Conservation (phyloP, 2,888 invertebrate genomes). For the Luperina testacea region DNA sequence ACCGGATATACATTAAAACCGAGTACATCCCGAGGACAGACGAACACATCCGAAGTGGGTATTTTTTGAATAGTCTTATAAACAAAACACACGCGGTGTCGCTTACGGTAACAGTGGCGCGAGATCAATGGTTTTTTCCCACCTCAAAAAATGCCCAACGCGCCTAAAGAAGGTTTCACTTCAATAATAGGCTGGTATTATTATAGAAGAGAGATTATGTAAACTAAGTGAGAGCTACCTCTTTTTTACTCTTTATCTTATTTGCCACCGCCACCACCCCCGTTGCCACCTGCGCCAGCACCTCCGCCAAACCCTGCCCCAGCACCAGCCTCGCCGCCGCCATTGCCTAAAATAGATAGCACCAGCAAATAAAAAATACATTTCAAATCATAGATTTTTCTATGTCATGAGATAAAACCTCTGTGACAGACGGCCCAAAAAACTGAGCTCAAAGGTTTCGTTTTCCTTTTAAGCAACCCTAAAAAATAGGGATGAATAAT, state of each 20-base stretch:
- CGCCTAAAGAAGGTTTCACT: no score
- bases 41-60: no score
- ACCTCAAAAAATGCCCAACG: no score
- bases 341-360: constrained; percentile 14
- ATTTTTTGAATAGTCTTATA: no score
- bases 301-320: constrained; percentile 38
- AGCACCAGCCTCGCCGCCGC: constrained; percentile 23
- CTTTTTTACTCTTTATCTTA: constrained; percentile 10
- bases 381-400: neutral
- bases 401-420: neutral
- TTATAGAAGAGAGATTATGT: neutral
- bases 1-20: no score
- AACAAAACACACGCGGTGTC: no score
- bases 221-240: neutral
- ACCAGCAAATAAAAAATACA: neutral
- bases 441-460: neutral
- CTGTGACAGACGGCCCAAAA: neutral
- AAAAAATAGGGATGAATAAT: neutral
- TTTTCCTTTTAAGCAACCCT: neutral
- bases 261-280: constrained; percentile 45
- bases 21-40: no score
- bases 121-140: no score
- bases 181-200: neutral
- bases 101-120: no score
- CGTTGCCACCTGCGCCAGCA: constrained; percentile 28